Percentiles rank a stretch among this genome's conserved stretches.
phyloP scores from a whole-genome alignment of 2,113 vertebrate species.

The Colistium nudipinnis region DNA sequence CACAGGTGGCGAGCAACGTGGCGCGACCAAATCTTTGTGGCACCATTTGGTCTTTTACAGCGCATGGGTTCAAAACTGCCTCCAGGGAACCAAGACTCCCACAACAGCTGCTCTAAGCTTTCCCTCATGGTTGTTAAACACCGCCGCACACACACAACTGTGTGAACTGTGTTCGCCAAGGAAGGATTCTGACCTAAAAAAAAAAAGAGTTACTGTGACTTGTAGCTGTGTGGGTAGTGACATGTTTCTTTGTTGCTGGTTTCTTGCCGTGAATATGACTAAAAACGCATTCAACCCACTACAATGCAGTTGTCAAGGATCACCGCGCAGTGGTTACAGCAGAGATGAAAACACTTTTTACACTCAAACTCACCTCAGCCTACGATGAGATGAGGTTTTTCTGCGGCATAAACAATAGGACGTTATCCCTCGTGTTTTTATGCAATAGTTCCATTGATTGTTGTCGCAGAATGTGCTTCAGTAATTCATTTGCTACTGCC shows the following conservation, averaged over 20 bases:
- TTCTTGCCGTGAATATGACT: neutral
- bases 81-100: slow-evolving; percentile 9
- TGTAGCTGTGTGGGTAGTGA: slow-evolving; percentile 5
- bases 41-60: neutral
- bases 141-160: neutral
- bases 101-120: neutral
- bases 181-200: neutral
- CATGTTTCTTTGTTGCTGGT: neutral
- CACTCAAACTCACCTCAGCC: neutral
- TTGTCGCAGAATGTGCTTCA: neutral
- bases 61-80: neutral
- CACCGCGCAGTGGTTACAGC: neutral
- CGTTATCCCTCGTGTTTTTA: neutral
- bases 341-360: neutral
- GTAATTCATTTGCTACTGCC: neutral
- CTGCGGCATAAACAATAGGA: too few relatives aligned
- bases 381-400: neutral
- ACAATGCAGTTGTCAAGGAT: neutral
- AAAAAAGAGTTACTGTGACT: slow-evolving; percentile 10
- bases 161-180: neutral
- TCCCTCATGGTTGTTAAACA: slow-evolving; percentile 5
- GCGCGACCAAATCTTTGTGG: neutral
- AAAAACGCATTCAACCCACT: neutral
- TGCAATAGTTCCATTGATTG: neutral
- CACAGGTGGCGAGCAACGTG: neutral